phyloP scores from a whole-genome alignment of 2,113 vertebrate species.

The Manacus vitellinus region DNA sequence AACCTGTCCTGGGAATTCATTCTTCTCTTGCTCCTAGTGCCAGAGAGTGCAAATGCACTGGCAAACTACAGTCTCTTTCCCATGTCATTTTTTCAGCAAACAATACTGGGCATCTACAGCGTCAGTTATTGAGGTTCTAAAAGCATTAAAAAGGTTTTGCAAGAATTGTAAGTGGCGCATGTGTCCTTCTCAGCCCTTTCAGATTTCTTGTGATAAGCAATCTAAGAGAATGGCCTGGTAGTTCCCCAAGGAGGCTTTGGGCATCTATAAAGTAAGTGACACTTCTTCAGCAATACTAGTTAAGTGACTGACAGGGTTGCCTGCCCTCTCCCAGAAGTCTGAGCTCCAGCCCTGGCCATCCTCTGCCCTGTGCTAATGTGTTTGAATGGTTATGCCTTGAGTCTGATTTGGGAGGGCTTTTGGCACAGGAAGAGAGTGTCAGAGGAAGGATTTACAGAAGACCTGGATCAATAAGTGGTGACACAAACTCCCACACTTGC shows the following conservation, averaged over 20 bases:
- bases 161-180: neutral
- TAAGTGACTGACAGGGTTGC: neutral
- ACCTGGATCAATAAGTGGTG: neutral
- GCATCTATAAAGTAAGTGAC: neutral
- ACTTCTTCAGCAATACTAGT: neutral
- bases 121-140: neutral
- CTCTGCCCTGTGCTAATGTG: neutral
- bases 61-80: neutral
- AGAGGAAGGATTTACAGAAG: neutral
- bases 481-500: neutral
- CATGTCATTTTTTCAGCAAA: neutral
- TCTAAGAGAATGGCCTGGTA: neutral
- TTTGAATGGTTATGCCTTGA: neutral
- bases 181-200: neutral
- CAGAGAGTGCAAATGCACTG: neutral
- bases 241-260: neutral
- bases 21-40: neutral
- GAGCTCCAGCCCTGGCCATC: neutral
- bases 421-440: accelerated
- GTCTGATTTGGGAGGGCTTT: neutral
- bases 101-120: neutral
- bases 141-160: neutral
- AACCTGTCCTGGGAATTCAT: neutral
- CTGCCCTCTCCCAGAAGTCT: neutral
- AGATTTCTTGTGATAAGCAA: neutral